These are phyloP conservation scores for Zosterops borbonicus DNA, from an alignment of 2,113 vertebrate genomes.

Conservation along the genomic window DNA sequence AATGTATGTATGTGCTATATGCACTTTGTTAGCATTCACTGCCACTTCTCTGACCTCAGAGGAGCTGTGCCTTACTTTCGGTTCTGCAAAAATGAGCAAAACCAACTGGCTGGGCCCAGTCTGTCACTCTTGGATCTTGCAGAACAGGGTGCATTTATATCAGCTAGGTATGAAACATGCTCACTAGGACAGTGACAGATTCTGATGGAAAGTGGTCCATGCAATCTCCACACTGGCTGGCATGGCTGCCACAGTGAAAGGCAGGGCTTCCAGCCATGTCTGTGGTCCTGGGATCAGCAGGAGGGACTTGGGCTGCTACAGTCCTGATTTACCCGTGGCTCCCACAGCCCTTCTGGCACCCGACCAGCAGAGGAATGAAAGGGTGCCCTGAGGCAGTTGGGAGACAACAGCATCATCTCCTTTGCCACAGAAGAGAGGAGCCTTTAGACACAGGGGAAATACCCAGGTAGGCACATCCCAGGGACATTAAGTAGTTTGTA, in stretches of 20 bases:
- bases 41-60: neutral
- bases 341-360: neutral
- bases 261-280: neutral
- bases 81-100: neutral
- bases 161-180: neutral
- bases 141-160: neutral
- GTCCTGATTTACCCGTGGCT: neutral
- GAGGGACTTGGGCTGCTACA: fast-evolving
- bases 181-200: neutral
- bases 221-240: neutral
- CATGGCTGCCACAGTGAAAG: neutral
- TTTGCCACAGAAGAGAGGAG: neutral
- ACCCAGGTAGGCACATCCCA: too few relatives aligned
- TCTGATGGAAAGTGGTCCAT: fast-evolving
- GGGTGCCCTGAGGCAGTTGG: neutral
- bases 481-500: neutral
- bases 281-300: neutral
- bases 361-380: neutral
- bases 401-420: neutral
- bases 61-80: neutral
- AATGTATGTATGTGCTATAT: neutral
- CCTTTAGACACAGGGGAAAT: neutral
- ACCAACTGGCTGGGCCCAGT: neutral
- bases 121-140: neutral
- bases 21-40: neutral